phyloP scores from a whole-genome alignment of 2,888 invertebrate species.

The Diplazon laetatorius region DNA sequence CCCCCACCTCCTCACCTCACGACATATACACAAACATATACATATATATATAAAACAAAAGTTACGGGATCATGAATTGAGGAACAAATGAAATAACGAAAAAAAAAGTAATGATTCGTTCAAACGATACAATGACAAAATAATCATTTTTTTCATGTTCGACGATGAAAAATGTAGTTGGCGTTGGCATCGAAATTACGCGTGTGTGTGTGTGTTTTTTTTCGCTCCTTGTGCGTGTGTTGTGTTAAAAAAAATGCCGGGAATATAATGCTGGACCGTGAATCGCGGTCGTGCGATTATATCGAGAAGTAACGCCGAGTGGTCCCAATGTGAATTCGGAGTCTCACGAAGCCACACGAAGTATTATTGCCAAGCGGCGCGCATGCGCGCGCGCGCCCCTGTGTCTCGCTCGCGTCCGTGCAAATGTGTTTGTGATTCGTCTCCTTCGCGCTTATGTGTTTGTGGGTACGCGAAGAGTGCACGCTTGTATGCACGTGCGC shows the following conservation, averaged over 20 bases:
- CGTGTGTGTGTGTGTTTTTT: no score
- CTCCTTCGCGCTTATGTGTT: slow-evolving; percentile 4
- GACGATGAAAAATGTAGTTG: no score
- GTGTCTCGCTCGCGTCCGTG: background rate
- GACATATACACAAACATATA: slow-evolving; percentile 38
- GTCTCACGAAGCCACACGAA: slow-evolving; percentile 29
- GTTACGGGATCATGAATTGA: slow-evolving; percentile 5
- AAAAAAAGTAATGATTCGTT: slow-evolving; percentile 39
- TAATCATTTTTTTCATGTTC: no score
- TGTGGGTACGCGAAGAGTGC: background rate
- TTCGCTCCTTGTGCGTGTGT: no score
- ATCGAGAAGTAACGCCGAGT: slow-evolving; percentile 53
- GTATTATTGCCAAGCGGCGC: slow-evolving; percentile 32
- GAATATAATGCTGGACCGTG: slow-evolving; percentile 58
- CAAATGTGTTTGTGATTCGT: no score
- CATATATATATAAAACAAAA: background rate
- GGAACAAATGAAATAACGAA: slow-evolving; percentile 4
- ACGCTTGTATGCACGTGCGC: no score
- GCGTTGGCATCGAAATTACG: slow-evolving; percentile 50
- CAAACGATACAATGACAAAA: no score
- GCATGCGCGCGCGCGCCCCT: slow-evolving; percentile 34
- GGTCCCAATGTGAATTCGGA: slow-evolving; percentile 58
- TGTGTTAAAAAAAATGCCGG: slow-evolving; percentile 46
- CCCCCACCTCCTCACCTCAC: no score
- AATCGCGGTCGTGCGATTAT: slow-evolving; percentile 50